Conservation (phyloP, 37 sponge, comb jelly and placozoan genomes). For the Halichondria panicea region DNA sequence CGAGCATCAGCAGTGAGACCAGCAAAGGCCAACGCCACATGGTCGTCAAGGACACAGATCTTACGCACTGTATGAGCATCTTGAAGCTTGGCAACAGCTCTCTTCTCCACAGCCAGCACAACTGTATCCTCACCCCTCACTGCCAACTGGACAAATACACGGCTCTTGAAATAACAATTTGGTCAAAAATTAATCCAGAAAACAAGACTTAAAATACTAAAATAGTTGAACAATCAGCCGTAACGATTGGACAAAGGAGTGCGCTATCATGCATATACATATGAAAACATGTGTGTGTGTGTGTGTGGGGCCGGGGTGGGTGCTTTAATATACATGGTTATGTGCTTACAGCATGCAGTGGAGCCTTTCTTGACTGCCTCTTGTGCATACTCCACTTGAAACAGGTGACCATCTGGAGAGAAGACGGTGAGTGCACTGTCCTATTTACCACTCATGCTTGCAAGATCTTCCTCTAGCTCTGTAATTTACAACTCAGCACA, state of each 20-base stretch:
- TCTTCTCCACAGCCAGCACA: constrained; percentile 97
- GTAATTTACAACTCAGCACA: too few relatives aligned
- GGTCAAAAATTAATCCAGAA: neutral
- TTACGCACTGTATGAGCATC: constrained; percentile 94
- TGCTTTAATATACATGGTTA: too few relatives aligned
- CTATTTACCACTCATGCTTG: constrained; percentile 66
- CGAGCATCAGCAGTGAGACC: constrained; percentile 98
- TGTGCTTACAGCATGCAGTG: too few relatives aligned
- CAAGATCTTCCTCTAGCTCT: too few relatives aligned
- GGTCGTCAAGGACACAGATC: constrained; percentile 95
- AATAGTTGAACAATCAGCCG: too few relatives aligned
- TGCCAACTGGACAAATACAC: too few relatives aligned
- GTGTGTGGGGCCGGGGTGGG: too few relatives aligned
- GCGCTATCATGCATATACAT: too few relatives aligned
- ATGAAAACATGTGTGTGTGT: too few relatives aligned
- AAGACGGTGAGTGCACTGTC: constrained; percentile 97
- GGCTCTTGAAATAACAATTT: too few relatives aligned
- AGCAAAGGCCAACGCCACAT: constrained; percentile 97
- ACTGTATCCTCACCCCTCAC: constrained; percentile 89
- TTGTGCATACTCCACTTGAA: constrained; percentile 99
- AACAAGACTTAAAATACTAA: constrained; percentile 9
- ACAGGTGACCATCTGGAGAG: constrained; percentile 98
- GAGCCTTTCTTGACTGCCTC: constrained; percentile 99
- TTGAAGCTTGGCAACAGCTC: constrained; percentile 96
- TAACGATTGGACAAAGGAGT: too few relatives aligned